phyloP scores from a whole-genome alignment of 2,888 invertebrate species.

The Xanthia icteritia region DNA sequence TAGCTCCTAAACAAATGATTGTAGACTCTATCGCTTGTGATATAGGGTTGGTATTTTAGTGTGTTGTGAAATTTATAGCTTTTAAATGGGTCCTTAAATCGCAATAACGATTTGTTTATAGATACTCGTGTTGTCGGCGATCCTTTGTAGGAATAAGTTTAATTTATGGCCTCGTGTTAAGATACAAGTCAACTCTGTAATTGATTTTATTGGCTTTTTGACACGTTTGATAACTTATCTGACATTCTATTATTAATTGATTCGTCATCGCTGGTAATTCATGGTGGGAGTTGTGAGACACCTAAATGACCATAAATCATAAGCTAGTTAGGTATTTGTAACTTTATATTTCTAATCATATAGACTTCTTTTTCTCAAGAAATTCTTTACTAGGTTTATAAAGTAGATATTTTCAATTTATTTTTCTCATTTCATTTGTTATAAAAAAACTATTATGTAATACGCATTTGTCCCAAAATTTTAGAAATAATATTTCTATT shows the following conservation, averaged over 20 bases:
- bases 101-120: slow-evolving; percentile 90
- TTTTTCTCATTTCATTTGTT: neutral
- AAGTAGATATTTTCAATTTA: neutral
- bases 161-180: slow-evolving; percentile 77
- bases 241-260: slow-evolving; percentile 56
- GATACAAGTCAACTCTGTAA: slow-evolving; percentile 69
- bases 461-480: neutral
- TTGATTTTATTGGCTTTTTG: slow-evolving; percentile 74
- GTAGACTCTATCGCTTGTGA: slow-evolving; percentile 67
- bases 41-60: slow-evolving; percentile 68
- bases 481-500: neutral
- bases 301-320: slow-evolving; percentile 16
- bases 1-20: slow-evolving; percentile 62
- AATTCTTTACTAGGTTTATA: neutral
- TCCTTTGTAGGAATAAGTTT: slow-evolving; percentile 79
- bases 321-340: neutral
- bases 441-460: neutral
- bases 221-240: slow-evolving; percentile 67
- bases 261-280: slow-evolving; percentile 43
- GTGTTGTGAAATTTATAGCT: slow-evolving; percentile 82
- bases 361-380: neutral
- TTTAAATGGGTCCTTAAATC: slow-evolving; percentile 90
- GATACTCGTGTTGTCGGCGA: slow-evolving; percentile 79
- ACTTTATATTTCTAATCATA: neutral
- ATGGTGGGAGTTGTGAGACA: slow-evolving; percentile 24